Evolutionary conservation across 2,888 invertebrate genomes (phyloP), one percentile per base, ranked within the genome.

Genomic region (Volucella inflata): DNA sequence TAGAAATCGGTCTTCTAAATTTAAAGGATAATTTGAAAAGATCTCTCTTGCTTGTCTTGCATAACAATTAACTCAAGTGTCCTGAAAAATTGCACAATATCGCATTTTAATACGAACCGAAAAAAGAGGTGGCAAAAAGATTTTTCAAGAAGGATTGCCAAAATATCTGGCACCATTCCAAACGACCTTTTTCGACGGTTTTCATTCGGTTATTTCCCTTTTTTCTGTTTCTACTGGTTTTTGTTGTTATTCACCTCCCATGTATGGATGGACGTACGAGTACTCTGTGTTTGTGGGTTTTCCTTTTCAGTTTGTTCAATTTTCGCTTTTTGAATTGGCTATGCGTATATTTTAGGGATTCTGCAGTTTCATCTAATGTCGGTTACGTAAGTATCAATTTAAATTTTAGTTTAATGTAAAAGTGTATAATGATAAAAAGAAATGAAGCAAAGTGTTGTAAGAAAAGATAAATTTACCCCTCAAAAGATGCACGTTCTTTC

Each of bases 401-500:
- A 17, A 12, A 14, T 38, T n/a, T 2, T 21, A 2, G 17, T 50
- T 12, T 14, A 51, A 75, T 46, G 42, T 38, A 55, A 53, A 64
- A 46, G n/a, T 36, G 10, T 12, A 3, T 44, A 44, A 11, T 17
- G 46, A 6, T 17, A 12, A 12, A 48, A 11, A 55, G 21, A 1
- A 51, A 42, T 3, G 44, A 17, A 53, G 12, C 30, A 64, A 3
- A 59, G 50, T n/a, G 60, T 64, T 53, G 12, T 62, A 6, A 42
- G 30, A 51, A 50, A n/a, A 36, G 17, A 53, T 74, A 50, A 67
- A 77, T 60, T 89, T 89, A 91, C 89, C 91, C 92, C 74, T 91
- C 91, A 87, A 91, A 88, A 64, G 91, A 91, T 87, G 89, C 89
- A 75, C 90, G 90, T 74, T 88, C 88, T 72, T 81, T 87, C 77